These are phyloP conservation scores for Neodon shergylaensis DNA, from an alignment of 2,113 vertebrate species.

Conservation along the genomic window DNA sequence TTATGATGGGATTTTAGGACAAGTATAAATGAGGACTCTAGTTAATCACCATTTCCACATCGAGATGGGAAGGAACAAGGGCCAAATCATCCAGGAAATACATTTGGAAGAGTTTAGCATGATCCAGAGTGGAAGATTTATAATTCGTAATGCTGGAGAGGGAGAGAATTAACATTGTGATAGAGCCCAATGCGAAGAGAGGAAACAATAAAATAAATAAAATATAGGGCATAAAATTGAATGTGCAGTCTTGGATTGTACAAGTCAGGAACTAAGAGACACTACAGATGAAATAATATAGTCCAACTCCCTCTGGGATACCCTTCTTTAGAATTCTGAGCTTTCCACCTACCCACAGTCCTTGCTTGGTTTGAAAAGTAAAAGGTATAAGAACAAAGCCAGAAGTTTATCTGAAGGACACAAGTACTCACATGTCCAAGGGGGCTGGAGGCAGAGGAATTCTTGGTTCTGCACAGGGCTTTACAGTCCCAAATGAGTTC, in stretches of 20 bases:
- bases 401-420: neutral
- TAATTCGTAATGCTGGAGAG: slow-evolving; percentile 74
- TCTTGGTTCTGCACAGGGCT: neutral
- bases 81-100: slow-evolving; percentile 80
- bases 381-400: slow-evolving; percentile 21
- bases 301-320: neutral
- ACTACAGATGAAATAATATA: slow-evolving; percentile 2
- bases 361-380: neutral
- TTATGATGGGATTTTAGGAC: slow-evolving; percentile 79
- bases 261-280: slow-evolving; percentile 16
- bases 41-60: slow-evolving; percentile 72
- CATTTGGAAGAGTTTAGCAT: slow-evolving; percentile 82
- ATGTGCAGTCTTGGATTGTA: neutral
- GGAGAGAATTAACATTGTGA: slow-evolving; percentile 81
- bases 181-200: slow-evolving; percentile 70
- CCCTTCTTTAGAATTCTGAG: slow-evolving; percentile 51
- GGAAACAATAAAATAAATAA: slow-evolving; percentile 70
- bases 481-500: neutral
- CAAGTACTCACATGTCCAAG: neutral
- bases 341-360: slow-evolving; percentile 30
- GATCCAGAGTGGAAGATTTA: slow-evolving; percentile 82
- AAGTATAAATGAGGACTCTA: slow-evolving; percentile 64
- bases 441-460: neutral
- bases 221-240: slow-evolving; percentile 22
- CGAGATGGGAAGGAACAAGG: slow-evolving; percentile 69